phyloP scores from a whole-genome alignment of 2,888 invertebrate species.

The Cacoxenus indagator region DNA sequence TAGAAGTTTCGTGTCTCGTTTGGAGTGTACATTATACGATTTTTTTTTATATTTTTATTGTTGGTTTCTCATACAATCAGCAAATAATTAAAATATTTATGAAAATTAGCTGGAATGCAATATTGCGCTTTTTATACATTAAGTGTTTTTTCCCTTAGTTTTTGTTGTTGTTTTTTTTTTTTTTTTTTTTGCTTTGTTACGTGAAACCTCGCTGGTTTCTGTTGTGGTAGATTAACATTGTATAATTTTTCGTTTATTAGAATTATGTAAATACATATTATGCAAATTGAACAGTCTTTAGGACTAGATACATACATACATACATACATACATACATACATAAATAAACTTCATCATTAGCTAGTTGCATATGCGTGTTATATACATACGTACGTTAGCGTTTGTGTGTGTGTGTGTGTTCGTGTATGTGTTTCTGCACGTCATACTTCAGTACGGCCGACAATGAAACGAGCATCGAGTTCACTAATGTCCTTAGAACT shows the following conservation, averaged over 20 bases:
- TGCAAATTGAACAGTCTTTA: constrained; percentile 49
- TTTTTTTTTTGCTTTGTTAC: constrained; percentile 14
- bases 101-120: not conserved
- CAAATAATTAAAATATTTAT: not conserved
- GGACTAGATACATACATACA: constrained; percentile 40
- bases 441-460: no score
- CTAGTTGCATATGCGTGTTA: constrained; percentile 29
- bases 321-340: no score
- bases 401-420: not conserved
- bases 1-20: not conserved
- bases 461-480: no score
- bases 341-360: constrained; percentile 8
- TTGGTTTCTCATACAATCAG: not conserved
- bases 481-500: no score
- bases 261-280: constrained; percentile 9
- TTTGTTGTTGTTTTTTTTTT: not conserved
- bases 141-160: not conserved
- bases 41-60: not conserved
- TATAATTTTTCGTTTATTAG: constrained; percentile 9
- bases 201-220: constrained; percentile 36
- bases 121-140: not conserved
- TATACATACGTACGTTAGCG: not conserved
- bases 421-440: not conserved
- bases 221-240: no score
- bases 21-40: no score